These are phyloP conservation scores for Panzeria rudis DNA, from an alignment of 2,888 invertebrate genomes.

Conservation along the genomic window DNA sequence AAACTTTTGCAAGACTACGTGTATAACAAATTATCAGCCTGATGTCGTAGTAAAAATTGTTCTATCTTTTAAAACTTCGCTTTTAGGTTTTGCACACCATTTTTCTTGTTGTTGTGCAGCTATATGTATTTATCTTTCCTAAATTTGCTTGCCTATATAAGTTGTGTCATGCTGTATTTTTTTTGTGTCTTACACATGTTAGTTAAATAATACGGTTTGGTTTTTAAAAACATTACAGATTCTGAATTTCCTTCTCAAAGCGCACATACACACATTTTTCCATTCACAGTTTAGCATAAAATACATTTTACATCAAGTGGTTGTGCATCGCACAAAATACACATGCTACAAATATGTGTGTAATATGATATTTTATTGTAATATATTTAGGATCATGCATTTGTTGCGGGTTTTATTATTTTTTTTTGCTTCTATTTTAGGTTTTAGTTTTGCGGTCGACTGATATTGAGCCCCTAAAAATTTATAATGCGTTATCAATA, in stretches of 20 bases:
- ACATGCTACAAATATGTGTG: slow-evolving; percentile 35
- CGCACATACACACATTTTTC: background rate
- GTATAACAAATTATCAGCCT: background rate
- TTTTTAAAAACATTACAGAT: slow-evolving; percentile 44
- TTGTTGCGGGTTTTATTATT: slow-evolving; percentile 43
- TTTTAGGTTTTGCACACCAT: slow-evolving; percentile 1
- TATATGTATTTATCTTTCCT: background rate
- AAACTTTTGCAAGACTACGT: too few relatives aligned
- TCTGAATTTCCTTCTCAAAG: slow-evolving; percentile 27
- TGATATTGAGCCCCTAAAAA: slow-evolving; percentile 32
- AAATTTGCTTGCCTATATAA: slow-evolving; percentile 1
- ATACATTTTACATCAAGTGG: slow-evolving; percentile 45
- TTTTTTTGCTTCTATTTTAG: background rate
- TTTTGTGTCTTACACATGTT: slow-evolving; percentile 23
- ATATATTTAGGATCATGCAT: slow-evolving; percentile 62
- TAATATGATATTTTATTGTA: slow-evolving; percentile 63
- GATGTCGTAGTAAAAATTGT: too few relatives aligned
- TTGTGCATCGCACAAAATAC: background rate
- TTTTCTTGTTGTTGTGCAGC: background rate
- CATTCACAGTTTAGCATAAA: slow-evolving; percentile 32
- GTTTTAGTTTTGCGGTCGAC: slow-evolving; percentile 45
- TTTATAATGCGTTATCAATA: slow-evolving; percentile 40
- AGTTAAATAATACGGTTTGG: slow-evolving; percentile 31
- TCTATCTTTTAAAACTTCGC: background rate
- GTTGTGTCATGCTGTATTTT: slow-evolving; percentile 12